Base-by-base conservation (phyloP, 2,113 vertebrate genomes). In the Coptodon bakossiorum region DNA sequence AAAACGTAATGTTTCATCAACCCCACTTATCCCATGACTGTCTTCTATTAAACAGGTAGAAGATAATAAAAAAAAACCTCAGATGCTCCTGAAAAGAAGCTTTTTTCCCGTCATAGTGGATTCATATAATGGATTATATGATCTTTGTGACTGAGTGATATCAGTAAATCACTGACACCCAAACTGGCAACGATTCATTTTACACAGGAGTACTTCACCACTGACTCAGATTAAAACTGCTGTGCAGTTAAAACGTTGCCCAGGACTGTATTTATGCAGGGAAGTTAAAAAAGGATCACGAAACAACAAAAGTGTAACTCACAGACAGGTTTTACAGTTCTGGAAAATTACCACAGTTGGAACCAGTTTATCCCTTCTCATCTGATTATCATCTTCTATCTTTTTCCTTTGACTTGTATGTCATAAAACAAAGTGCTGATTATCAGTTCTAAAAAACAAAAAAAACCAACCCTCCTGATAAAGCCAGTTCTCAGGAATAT, bases 61-160 rank as follows among this genome's bases (percentile, higher is more conserved):
- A 66, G 19, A 19, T 66, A 12, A 66, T 66, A n/a, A n/a, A 36
- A 61, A 4, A 31, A 31, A 0, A 0, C 29, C 4, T 63, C 59
- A 63, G 31, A 19, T 38, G 61, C 61, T 38, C 61, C 17, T 66
- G 24, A 76, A 48, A 1, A 76, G 71, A 48, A 48, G 71, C 71
- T 16, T 31, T 78, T 50, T 31, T 31, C 7, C 0, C 71, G 8
- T 0, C 71, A 50, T 1, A 52, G 73, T 78, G 45, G 43, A 78
- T 31, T 52, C 45, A 19, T 34, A n/a, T 52, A 0, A 52, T 52
- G 16, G 16, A 78, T 8, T 34, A n/a, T 52, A 78, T 78, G 45
- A 50, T 50, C 17, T 34, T 31, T 52, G 27, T 34, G 27, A 52
- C 29, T 38, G 31, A 66, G 61, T 36, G 61, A 66, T 66, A 36